phyloP scores from a whole-genome alignment of 2,888 invertebrate species.

The Clepsis dumicolana region DNA sequence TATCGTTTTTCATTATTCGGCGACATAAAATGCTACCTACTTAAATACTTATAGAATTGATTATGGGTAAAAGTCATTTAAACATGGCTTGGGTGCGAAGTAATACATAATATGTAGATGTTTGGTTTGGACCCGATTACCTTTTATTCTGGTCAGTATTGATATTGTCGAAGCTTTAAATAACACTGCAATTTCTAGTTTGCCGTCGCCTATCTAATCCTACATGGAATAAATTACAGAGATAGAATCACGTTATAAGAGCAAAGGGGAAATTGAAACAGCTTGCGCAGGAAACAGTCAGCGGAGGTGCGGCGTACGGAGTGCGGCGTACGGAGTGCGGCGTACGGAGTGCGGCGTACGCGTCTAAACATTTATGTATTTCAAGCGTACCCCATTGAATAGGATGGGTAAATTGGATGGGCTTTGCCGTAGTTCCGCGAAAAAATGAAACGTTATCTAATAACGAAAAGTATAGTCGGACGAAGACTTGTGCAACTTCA shows the following conservation, averaged over 20 bases:
- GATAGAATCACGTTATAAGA: constrained; percentile 1
- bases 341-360: constrained; percentile 6
- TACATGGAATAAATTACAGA: not conserved
- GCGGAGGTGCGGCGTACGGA: constrained; percentile 13
- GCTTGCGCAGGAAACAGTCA: constrained; percentile 3
- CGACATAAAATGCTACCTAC: too few species aligned
- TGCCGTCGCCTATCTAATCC: not conserved
- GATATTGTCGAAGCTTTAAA: not conserved
- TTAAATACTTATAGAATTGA: too few species aligned
- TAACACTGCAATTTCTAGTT: not conserved
- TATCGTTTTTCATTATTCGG: too few species aligned
- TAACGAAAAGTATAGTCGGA: constrained; percentile 31
- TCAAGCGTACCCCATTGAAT: constrained; percentile 26
- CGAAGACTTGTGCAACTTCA: constrained; percentile 1
- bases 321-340: constrained; percentile 13
- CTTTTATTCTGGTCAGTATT: too few species aligned
- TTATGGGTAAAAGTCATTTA: too few species aligned
- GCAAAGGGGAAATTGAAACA: constrained; percentile 20
- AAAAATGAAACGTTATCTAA: constrained; percentile 38
- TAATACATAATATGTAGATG: too few species aligned
- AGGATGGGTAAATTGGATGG: constrained; percentile 37
- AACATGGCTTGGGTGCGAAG: too few species aligned
- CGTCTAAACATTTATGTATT: constrained; percentile 24
- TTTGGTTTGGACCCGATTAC: too few species aligned
- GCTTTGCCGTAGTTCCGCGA: constrained; percentile 26